These are phyloP conservation scores for Bungarus multicinctus DNA, from an alignment of 2,113 vertebrate genomes.

Conservation along the genomic window DNA sequence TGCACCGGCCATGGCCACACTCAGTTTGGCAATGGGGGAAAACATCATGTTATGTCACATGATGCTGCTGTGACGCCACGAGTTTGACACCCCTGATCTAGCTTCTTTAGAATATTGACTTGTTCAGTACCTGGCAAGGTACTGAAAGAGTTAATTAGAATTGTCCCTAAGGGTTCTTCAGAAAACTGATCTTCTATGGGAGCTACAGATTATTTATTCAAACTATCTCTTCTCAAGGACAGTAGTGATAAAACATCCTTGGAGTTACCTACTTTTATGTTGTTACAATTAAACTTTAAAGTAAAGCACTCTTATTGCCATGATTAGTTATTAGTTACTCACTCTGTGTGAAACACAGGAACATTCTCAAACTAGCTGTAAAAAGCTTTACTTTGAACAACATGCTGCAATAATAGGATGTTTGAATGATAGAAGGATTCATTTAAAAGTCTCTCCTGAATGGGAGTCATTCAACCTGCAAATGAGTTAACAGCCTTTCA, in stretches of 20 bases:
- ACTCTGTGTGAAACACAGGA: not conserved
- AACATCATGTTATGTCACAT: too few species aligned
- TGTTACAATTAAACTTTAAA: not conserved
- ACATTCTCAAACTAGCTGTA: not conserved
- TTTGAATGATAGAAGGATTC: not conserved
- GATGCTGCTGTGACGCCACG: rapidly evolving
- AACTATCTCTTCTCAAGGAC: not conserved
- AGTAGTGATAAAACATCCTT: not conserved
- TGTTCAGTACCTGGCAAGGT: not conserved
- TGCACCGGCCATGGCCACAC: rapidly evolving
- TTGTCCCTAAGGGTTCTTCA: not conserved
- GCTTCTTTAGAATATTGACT: not conserved
- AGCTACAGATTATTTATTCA: not conserved
- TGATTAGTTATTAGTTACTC: not conserved
- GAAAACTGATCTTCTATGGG: not conserved
- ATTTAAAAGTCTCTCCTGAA: not conserved
- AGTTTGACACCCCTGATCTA: too few species aligned
- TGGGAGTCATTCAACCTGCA: not conserved
- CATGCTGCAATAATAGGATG: not conserved
- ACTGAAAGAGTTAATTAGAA: not conserved
- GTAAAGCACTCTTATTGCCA: not conserved
- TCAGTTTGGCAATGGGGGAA: too few species aligned
- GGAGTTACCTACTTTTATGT: not conserved
- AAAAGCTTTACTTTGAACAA: not conserved
- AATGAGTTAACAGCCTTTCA: not conserved